phyloP scores from a whole-genome alignment of 2,797 vertebrate species.

The Moxostoma hubbsi region DNA sequence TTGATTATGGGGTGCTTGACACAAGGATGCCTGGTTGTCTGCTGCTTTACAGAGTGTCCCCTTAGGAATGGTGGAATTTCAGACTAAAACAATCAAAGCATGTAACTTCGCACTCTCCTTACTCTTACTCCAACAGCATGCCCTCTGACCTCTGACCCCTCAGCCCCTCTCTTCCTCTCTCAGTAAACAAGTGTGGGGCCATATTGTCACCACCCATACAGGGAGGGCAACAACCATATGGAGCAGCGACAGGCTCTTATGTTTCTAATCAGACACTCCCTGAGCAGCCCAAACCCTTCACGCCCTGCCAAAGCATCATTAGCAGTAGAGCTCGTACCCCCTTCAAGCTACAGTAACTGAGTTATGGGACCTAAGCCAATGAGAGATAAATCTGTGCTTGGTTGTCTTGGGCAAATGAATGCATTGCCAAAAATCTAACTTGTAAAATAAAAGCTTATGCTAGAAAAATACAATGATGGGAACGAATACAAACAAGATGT shows the following conservation, averaged over 20 bases:
- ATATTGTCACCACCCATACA: conserved; percentile 13
- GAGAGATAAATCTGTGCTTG: conserved; percentile 7
- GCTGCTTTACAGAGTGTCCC: conserved; percentile 23
- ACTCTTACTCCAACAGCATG: conserved; percentile 17
- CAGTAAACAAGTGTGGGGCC: conserved; percentile 21
- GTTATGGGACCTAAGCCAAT: conserved; percentile 23
- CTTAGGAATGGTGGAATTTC: conserved; percentile 34
- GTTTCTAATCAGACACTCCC: conserved; percentile 45
- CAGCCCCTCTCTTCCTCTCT: conserved; percentile 30
- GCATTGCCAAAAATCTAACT: conserved; percentile 14
- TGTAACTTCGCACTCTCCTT: conserved; percentile 15
- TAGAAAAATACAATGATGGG: no score
- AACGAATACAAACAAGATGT: no score
- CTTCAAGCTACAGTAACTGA: conserved; percentile 31
- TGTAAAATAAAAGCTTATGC: not conserved
- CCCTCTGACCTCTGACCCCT: conserved; percentile 33
- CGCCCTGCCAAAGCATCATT: conserved; percentile 47
- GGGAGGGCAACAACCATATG: conserved; percentile 24
- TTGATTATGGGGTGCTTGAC: not conserved
- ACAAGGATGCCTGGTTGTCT: not conserved
- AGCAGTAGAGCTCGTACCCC: conserved; percentile 29
- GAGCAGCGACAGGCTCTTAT: conserved; percentile 33
- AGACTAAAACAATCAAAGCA: conserved; percentile 16
- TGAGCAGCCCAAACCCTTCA: conserved; percentile 32
- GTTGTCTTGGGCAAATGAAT: not conserved